Evolutionary conservation across 2,113 vertebrate genomes (phyloP), one percentile per base, ranked within the genome.

Genomic region (Clinocottus analis): DNA sequence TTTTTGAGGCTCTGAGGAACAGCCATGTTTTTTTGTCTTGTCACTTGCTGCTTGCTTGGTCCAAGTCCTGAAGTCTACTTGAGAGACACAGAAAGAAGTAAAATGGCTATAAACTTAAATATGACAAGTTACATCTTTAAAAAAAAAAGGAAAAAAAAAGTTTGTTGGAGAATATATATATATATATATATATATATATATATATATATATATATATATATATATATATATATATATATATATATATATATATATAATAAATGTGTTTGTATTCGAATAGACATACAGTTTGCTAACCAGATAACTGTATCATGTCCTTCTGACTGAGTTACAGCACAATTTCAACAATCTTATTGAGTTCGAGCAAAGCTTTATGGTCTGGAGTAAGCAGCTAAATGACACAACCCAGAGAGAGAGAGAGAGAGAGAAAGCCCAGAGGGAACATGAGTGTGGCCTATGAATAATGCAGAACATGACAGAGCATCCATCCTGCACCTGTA

Each of bases 381-480:
- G 25, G n/a, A 76, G 64, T 76, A 70, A 72, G 67, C 33, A 64
- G 19, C 37, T 35, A 79, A 82, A 88, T 81, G 59, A 84, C 47
- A 47, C 65, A 72, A 53, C 31, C 75, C 31, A 75, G 1, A 64
- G 29, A 72, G 33, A 74, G 45, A 72, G 39, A 41, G 39, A 12
- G 39, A 41, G 39, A 41, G 39, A 41, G 39, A 47, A 75, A 75
- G 64, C 41, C 70, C 53, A 56, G 67, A 75, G 79, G 83, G 77
- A 86, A 87, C 63, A 78, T 4, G 77, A 90, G 87, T 85, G 77
- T 75, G 72, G 85, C 75, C 68, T 29, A 91, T 93, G 80, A 91
- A 93, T 94, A 92, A 94, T 92, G 87, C 67, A 93, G 64, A 91
- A 84, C 68, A 86, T 87, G 76, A 86, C 86, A 78, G 72, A 45